Percentiles rank a stretch among this genome's conserved stretches.
Conservation (phyloP, 2,888 invertebrate genomes). For the Ceratothoa steindachneri region DNA sequence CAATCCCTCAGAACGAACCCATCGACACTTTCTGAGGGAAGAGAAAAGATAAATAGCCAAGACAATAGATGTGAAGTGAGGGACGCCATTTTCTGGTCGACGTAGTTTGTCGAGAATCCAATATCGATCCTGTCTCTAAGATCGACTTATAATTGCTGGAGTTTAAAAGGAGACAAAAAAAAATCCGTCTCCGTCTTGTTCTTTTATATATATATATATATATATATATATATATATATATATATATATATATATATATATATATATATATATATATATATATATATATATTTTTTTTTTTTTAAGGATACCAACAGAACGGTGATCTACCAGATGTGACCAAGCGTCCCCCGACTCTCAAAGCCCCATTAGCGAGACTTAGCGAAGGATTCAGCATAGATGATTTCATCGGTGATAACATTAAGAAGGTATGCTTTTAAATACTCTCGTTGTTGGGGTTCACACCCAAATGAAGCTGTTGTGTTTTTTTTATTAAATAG, state of each 20-base stretch:
- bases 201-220: not conserved
- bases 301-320: not conserved
- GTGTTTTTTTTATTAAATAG: not conserved
- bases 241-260: not conserved
- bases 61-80: too few species aligned
- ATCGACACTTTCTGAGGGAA: too few species aligned
- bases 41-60: too few species aligned
- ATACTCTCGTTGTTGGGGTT: too few species aligned
- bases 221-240: slow-evolving; percentile 13
- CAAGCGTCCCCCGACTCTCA: slow-evolving; percentile 9
- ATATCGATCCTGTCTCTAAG: too few species aligned
- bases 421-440: slow-evolving; percentile 30
- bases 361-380: slow-evolving; percentile 37
- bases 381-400: slow-evolving; percentile 39
- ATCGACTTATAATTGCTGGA: too few species aligned
- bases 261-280: not conserved
- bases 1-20: too few species aligned
- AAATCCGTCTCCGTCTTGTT: too few species aligned
- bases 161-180: too few species aligned
- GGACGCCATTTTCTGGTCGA: too few species aligned
- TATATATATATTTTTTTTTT: not conserved
- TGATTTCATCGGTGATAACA: slow-evolving; percentile 38
- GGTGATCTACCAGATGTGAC: slow-evolving; percentile 27
- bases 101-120: too few species aligned
- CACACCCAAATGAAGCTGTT: not conserved